Conservation (phyloP, 2,888 invertebrate species). For the Phrixothrix hirtus region DNA sequence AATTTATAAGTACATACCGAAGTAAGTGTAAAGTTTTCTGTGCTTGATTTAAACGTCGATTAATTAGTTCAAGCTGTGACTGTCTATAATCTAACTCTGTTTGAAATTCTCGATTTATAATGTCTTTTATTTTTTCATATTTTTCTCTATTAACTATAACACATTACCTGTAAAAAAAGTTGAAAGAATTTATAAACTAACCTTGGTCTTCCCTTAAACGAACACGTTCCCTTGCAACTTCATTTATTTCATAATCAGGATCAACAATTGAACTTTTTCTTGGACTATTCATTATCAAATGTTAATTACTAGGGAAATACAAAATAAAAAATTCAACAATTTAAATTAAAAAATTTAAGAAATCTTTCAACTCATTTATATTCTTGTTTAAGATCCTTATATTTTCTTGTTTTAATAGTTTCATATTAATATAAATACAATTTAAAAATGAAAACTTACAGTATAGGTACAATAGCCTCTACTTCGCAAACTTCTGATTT, state of each 20-base stretch:
- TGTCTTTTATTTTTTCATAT: conserved; percentile 66
- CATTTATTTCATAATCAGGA: conserved; percentile 47
- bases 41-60: conserved; percentile 65
- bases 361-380: no score
- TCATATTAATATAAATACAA: not conserved
- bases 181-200: no score
- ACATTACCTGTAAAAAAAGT: conserved; percentile 8
- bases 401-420: not conserved
- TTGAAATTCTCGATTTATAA: conserved; percentile 73
- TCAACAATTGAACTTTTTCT: conserved; percentile 38
- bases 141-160: conserved; percentile 60
- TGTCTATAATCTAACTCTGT: conserved; percentile 71
- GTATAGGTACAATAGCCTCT: no score
- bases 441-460: no score
- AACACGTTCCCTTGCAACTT: conserved; percentile 42
- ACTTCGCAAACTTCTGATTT: no score
- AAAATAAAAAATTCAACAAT: no score
- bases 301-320: not conserved
- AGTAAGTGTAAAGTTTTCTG: conserved; percentile 63
- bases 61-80: conserved; percentile 71
- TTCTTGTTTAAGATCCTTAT: not conserved
- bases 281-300: conserved; percentile 10
- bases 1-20: conserved; percentile 62
- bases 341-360: no score
- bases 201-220: conserved; percentile 45